These are phyloP conservation scores for Brachyhypopomus gauderio DNA, from an alignment of 2,113 vertebrate species.

Conservation along the genomic window DNA sequence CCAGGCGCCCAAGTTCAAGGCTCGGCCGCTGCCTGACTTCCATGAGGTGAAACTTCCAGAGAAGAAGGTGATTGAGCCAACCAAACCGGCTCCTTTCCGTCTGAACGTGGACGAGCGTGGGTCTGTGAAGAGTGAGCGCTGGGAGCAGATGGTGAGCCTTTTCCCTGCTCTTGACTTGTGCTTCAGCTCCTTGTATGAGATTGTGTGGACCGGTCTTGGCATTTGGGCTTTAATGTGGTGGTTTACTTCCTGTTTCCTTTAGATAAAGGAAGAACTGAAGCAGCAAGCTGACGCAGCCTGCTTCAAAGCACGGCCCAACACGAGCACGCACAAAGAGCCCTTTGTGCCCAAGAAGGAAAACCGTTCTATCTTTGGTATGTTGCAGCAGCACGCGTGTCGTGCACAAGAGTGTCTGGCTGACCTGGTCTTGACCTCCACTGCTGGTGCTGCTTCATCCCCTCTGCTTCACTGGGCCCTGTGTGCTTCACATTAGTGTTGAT, in stretches of 20 bases:
- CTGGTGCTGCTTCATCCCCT: constrained; percentile 2
- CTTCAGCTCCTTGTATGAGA: too few species aligned
- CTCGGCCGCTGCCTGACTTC: constrained; percentile 85
- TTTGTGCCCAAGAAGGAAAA: constrained; percentile 87
- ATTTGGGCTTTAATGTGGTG: not conserved
- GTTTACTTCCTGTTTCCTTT: not conserved
- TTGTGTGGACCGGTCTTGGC: too few species aligned
- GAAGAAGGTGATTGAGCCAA: constrained; percentile 82
- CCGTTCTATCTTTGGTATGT: constrained; percentile 74
- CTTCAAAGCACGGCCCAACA: constrained; percentile 91
- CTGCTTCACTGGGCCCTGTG: constrained; percentile 13
- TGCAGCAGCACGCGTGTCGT: not conserved
- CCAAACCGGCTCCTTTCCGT: constrained; percentile 85
- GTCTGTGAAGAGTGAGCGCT: constrained; percentile 76
- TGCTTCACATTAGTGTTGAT: not conserved
- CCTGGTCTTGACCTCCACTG: not conserved
- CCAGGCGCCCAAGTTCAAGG: constrained; percentile 89
- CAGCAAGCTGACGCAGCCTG: constrained; percentile 78
- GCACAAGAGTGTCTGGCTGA: not conserved
- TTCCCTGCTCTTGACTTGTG: not conserved
- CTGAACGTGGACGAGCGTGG: constrained; percentile 84
- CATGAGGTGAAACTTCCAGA: constrained; percentile 82
- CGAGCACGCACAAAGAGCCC: constrained; percentile 82
- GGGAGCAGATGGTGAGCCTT: constrained; percentile 83
- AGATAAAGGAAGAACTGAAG: constrained; percentile 83